Evolutionary conservation across 1,140 invertebrate species (phyloP), one percentile per base, ranked within the genome.

Genomic region (Dreissena rostriformis): DNA sequence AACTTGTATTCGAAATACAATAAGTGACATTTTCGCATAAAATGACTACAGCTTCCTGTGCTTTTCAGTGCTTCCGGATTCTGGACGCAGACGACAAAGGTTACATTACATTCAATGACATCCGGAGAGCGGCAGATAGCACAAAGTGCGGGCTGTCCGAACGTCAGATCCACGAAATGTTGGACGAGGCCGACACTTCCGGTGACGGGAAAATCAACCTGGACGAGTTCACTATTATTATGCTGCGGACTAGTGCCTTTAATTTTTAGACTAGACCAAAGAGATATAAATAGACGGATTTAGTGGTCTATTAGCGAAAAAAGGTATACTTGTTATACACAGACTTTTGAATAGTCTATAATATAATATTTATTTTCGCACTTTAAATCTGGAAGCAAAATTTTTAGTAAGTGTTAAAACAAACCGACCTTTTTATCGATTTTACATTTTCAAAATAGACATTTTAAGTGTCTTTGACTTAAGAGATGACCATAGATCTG

Each of bases 181-280:
- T 93, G 12, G 80, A 89, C 17, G 92, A 92, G 72, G 92, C 92
- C 22, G 92, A 93, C 85, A 82, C 73, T 55, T 77, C 73, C 49
- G 82, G 82, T 28, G 68, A 84, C 29, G 73, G 63, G 10, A 67
- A 84, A 53, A 51, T 84, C 2, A 57, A 52, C n/a, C 74, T 75
- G 10, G 74, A 70, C 22, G 82, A 84, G 39, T 84, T 84, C 26
- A 49, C 70, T 28, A 61, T 77, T 28, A 84, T 84, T 39, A 84
- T 84, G 67, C 28, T 84, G 17, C 39, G 75, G 66, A 84, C 82
- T 29, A 77, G 53, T 57, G 80, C 80, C 26, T 82, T 82, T 28
- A 82, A 74, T 52, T 66, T 74, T 26, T 80, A 80, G 77, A 4
- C 19, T 63, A 63, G 24, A 26, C 19, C 61, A 63, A 11, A 63